Evolutionary conservation across 2,888 invertebrate species (phyloP), one percentile per base, ranked within the genome.

Genomic region (Clanis bilineata): DNA sequence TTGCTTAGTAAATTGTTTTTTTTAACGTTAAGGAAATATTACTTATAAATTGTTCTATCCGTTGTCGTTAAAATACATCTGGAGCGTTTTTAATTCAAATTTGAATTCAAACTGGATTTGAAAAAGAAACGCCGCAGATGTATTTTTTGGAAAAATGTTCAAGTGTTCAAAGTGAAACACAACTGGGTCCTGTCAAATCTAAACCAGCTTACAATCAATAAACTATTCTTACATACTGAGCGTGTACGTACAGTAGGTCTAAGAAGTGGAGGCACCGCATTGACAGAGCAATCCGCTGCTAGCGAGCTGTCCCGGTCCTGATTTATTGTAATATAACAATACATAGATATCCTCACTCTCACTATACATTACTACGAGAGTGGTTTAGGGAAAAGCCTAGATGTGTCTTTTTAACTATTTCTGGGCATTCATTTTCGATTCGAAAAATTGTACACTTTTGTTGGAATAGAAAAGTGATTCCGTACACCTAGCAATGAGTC

Each of bases 251-350:
- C 12, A 18, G 6, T 9, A 41, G 7, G 18, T 41, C 18, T 41
- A 28, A 15, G 32, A 4, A 6, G 25, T 23, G 51, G 18, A 28
- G 18, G 62, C 67, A 58, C 63, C 64, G 64, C 71, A 59, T 60
- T 60, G 61, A 45, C 64, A 65, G 71, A 61, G 63, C 64, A 64
- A 59, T 62, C 66, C 60, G 63, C 60, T 60, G 56, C 41, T 64
- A 62, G 55, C 59, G 58, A 55, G 61, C 62, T 65, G 69, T 64
- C 47, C 56, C 68, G 59, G 45, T 62, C 58, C 76, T 81, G 86
- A 88, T 88, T 86, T 87, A 88, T 85, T 68, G 74, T 73, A 74
- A 83, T 82, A 80, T n/a, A 77, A 74, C 77, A 79, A 80, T 77
- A 76, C 76, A 80, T 76, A 73, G 38, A 47, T n/a, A n/a, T n/a